phyloP scores from a whole-genome alignment of 35 echinoderm and acorn worm genomes.

The Lytechinus variegatus region DNA sequence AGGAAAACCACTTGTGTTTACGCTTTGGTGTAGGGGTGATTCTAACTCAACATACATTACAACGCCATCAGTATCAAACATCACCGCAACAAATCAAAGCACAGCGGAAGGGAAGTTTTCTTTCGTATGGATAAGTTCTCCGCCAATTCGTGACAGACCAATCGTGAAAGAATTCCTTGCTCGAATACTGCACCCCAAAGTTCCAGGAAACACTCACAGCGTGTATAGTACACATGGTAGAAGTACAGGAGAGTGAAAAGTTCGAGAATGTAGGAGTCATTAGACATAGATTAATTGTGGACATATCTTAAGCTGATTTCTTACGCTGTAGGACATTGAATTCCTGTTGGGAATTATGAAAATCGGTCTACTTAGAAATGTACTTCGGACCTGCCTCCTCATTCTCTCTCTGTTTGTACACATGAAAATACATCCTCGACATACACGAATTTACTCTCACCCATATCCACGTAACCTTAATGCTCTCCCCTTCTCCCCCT shows the following conservation, averaged over 20 bases:
- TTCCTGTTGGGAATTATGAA: background rate
- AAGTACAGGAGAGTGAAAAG: background rate
- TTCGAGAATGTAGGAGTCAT: background rate
- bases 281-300: background rate
- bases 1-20: conserved; percentile 2
- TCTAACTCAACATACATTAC: background rate
- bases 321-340: background rate
- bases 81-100: background rate
- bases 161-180: conserved; percentile 11
- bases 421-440: too few relatives aligned
- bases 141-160: background rate
- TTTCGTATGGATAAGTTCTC: background rate
- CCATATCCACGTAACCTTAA: too few relatives aligned
- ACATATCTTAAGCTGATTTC: background rate
- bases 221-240: background rate
- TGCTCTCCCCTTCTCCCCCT: too few relatives aligned
- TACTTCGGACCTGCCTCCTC: background rate
- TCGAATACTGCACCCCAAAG: background rate
- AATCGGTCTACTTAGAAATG: background rate
- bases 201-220: background rate
- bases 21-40: background rate
- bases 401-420: background rate
- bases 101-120: background rate
- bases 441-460: too few relatives aligned
- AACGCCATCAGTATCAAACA: background rate